A percentile compares a stretch with the other conserved stretches of the same genome.
These are phyloP conservation scores for Magallana nippona DNA, from an alignment of 2,888 invertebrate genomes.

Conservation along the genomic window DNA sequence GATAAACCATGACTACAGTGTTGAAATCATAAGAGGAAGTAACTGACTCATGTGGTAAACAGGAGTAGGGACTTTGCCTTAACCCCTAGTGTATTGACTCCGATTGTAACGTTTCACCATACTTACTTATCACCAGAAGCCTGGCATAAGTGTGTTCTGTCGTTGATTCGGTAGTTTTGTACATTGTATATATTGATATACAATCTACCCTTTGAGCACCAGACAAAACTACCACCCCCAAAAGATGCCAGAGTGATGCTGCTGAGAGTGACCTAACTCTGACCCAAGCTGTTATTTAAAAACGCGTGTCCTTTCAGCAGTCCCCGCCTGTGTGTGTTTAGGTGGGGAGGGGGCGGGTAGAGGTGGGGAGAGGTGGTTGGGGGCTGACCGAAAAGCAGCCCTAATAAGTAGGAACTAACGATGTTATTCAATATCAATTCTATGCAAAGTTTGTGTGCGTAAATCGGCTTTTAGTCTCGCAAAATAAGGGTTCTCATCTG, in stretches of 20 bases:
- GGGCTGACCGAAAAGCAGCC: slow-evolving; percentile 31
- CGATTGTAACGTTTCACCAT: no score
- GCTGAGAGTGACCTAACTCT: slow-evolving; percentile 24
- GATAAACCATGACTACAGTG: no score
- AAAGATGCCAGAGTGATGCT: background rate
- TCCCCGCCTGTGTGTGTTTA: slow-evolving; percentile 15
- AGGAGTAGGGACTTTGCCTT: no score
- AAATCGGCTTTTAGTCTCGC: background rate
- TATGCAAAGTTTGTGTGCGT: slow-evolving; percentile 9
- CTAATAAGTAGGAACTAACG: background rate
- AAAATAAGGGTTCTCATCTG: background rate
- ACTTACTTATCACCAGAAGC: no score
- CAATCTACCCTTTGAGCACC: background rate
- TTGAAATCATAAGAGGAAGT: no score
- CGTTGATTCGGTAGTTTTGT: no score
- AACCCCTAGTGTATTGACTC: no score
- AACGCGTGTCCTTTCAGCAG: slow-evolving; percentile 23
- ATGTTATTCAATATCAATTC: background rate
- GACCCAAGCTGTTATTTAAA: slow-evolving; percentile 6
- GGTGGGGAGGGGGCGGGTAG: slow-evolving; percentile 25
- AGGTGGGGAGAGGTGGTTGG: slow-evolving; percentile 1
- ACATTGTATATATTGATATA: no score
- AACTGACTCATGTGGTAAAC: no score
- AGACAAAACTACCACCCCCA: background rate
- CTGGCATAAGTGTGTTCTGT: no score